A percentile compares a stretch with the other conserved stretches of the same genome.
These are phyloP conservation scores for Saccostrea cuccullata DNA, from an alignment of 1,140 invertebrate genomes.

Conservation along the genomic window DNA sequence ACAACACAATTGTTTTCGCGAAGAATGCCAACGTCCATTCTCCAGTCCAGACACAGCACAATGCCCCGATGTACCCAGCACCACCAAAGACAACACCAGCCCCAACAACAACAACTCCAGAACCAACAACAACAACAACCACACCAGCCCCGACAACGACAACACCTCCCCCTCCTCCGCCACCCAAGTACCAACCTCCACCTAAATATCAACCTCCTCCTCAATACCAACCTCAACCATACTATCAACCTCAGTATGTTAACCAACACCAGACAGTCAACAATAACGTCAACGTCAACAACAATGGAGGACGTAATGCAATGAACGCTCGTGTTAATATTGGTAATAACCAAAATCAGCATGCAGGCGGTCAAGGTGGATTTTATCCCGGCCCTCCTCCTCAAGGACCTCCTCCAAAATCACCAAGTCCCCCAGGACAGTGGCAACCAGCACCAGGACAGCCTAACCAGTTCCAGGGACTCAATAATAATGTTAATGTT, in stretches of 20 bases:
- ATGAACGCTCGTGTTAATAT: conserved; percentile 13
- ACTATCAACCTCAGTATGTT: background rate
- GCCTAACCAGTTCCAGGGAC: conserved; percentile 33
- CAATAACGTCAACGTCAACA: conserved; percentile 9
- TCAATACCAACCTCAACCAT: background rate
- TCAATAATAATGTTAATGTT: conserved; percentile 3
- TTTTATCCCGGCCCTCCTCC: background rate
- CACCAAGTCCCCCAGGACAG: background rate
- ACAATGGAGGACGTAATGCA: background rate
- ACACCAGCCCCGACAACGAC: background rate
- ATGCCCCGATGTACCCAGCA: conserved; percentile 8
- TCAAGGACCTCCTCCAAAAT: background rate
- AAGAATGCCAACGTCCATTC: conserved; percentile 34
- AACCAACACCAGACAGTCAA: conserved; percentile 11
- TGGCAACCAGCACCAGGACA: conserved; percentile 20
- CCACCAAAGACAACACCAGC: conserved; percentile 1
- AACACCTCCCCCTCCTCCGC: background rate
- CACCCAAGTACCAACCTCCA: background rate
- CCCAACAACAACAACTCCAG: background rate
- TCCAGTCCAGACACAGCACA: conserved; percentile 17
- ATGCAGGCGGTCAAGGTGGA: background rate
- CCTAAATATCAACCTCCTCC: background rate
- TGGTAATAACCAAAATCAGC: conserved; percentile 18
- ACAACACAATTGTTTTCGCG: conserved; percentile 13
- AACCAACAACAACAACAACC: conserved; percentile 13